Base-by-base conservation (phyloP, 2,888 invertebrate species). In the Lycia hirtaria region DNA sequence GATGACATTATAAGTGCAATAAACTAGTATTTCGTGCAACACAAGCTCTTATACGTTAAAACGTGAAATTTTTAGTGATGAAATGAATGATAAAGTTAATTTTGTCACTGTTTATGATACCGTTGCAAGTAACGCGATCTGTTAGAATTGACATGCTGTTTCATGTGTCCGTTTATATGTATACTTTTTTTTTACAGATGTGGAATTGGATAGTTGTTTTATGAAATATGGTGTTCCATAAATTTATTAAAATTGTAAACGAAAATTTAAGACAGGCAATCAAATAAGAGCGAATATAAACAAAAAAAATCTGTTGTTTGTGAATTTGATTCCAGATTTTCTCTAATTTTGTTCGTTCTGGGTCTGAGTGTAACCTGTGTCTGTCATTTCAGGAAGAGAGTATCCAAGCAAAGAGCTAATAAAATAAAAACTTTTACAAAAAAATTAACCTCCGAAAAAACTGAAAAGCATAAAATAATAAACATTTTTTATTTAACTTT, bases 41-140 rank as follows among this genome's bases (percentile, higher is more conserved):
- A 66, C 2, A 28, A 47, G 43, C 65, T 72, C 75, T 76, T 76
- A 75, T 40, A 28, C 69, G 47, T 63, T 62, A 68, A 55, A 64
- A 70, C 64, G 71, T 26, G 63, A 65, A 38, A 64, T 68, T 70
- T 62, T 37, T 58, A n/a, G n/a, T 53, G 50, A 54, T 40, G 30
- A 54, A 62, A 49, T n/a, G n/a, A 54, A 64, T 55, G 43, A 30
- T 49, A 51, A 64, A 62, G 57, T 30, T 54, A 32, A 45, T 52
- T 67, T 61, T 57, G 74, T 56, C 74, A 74, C 62, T 68, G 75
- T 73, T 67, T 71, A 62, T 62, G 69, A 76, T 71, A 77, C 73
- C 65, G 69, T 72, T 67, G 73, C 65, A 64, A 28, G 79, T 75
- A 81, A 81, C 70, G 45, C 64, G 73, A 79, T 67, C 65, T 59